Conservation (phyloP, 2,113 vertebrate species). For the Syngnathoides biaculeatus region DNA sequence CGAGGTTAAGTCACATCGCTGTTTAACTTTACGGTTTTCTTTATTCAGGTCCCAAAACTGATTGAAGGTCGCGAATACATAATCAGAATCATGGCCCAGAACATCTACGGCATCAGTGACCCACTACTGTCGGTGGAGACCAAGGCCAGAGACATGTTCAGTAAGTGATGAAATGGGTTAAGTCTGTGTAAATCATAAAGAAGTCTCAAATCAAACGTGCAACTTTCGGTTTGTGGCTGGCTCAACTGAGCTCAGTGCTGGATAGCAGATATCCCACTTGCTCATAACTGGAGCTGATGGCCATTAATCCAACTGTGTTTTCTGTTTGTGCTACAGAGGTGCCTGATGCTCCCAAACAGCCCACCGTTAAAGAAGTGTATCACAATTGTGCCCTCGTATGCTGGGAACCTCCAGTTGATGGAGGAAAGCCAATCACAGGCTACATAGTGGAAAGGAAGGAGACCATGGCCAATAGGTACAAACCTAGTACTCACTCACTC, state of each 20-base stretch:
- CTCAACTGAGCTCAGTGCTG: neutral
- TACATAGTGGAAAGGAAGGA: conserved; percentile 97
- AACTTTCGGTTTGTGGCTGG: too few species aligned
- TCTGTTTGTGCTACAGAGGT: conserved; percentile 75
- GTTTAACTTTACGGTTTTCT: neutral
- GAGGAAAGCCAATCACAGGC: conserved; percentile 94
- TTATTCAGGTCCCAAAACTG: conserved; percentile 78
- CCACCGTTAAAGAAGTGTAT: conserved; percentile 84
- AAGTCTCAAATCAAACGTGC: too few species aligned
- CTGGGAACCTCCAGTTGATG: conserved; percentile 93
- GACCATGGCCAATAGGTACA: conserved; percentile 90
- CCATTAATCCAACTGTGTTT: conserved; percentile 1
- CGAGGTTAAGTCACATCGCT: too few species aligned
- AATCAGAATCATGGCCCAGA: conserved; percentile 93
- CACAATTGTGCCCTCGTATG: conserved; percentile 87
- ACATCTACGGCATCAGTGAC: conserved; percentile 93
- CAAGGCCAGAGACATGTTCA: conserved; percentile 92
- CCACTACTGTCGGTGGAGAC: conserved; percentile 87
- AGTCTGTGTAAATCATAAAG: neutral
- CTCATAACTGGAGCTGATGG: neutral
- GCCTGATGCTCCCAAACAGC: conserved; percentile 91
- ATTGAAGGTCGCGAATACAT: conserved; percentile 96
- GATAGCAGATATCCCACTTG: neutral
- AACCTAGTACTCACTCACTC: conserved; percentile 31
- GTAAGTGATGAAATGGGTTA: conserved; percentile 69